Percentiles rank a stretch among this genome's conserved stretches.
phyloP scores from a whole-genome alignment of 2,797 vertebrate genomes.

The Gymnothorax javanicus region DNA sequence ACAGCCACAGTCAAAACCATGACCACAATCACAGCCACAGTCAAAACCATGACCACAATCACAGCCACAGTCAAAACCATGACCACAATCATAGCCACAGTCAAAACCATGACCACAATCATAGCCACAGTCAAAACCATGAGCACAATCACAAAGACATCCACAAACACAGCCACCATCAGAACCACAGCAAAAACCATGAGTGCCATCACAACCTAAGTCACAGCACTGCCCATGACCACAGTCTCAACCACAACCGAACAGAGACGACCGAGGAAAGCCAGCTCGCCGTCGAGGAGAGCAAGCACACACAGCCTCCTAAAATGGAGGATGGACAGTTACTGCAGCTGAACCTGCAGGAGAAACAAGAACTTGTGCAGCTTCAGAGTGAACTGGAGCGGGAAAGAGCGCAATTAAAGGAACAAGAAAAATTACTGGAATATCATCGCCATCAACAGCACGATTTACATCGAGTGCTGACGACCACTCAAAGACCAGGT shows the following conservation, averaged over 20 bases:
- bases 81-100: no score
- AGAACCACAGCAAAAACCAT: neutral
- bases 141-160: no score
- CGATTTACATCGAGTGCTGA: constrained; percentile 51
- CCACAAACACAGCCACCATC: no score
- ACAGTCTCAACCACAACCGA: constrained; percentile 15
- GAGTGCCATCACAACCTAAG: neutral
- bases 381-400: constrained; percentile 7
- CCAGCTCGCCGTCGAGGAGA: constrained; percentile 52
- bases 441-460: constrained; percentile 58
- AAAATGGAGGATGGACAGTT: neutral
- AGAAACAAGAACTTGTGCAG: constrained; percentile 45
- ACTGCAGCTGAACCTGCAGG: constrained; percentile 48
- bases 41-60: constrained; percentile 28
- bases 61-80: neutral
- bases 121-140: no score
- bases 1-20: no score
- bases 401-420: constrained; percentile 24
- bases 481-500: constrained; percentile 62
- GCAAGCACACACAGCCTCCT: constrained; percentile 43
- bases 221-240: neutral
- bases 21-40: constrained; percentile 3
- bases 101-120: no score
- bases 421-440: constrained; percentile 36
- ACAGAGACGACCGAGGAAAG: constrained; percentile 40